Conservation (phyloP, 2,888 invertebrate genomes). For the Epinotia brunnichana region DNA sequence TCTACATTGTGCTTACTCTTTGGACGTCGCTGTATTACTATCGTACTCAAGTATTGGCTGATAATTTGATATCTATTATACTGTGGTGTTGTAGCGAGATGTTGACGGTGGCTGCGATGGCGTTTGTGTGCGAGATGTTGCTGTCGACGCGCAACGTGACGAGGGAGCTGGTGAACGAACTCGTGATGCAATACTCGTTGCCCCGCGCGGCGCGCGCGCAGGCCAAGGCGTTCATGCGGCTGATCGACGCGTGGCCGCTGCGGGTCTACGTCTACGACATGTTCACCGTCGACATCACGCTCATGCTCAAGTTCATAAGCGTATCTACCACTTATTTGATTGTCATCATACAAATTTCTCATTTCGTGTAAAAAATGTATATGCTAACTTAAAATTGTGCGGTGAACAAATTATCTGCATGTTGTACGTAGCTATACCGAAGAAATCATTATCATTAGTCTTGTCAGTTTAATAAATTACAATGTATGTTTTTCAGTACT, state of each 20-base stretch:
- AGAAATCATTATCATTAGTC: neutral
- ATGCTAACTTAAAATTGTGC: neutral
- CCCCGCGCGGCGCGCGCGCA: conserved; percentile 63
- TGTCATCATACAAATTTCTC: conserved; percentile 43
- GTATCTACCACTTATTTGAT: conserved; percentile 42
- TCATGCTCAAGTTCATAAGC: conserved; percentile 43
- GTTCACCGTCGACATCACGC: conserved; percentile 40
- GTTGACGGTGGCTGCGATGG: conserved; percentile 57
- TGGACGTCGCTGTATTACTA: conserved; percentile 63
- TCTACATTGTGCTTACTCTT: conserved; percentile 62
- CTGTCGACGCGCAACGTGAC: conserved; percentile 57
- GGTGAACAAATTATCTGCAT: neutral
- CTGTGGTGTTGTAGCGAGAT: conserved; percentile 59
- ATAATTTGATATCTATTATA: conserved; percentile 53
- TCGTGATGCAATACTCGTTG: conserved; percentile 68
- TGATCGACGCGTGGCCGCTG: conserved; percentile 67
- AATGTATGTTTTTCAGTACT: neutral
- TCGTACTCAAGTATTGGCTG: conserved; percentile 49
- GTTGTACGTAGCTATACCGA: neutral
- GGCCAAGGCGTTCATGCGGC: conserved; percentile 69
- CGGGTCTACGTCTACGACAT: conserved; percentile 44
- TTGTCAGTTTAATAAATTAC: neutral
- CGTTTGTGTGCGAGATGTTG: conserved; percentile 62
- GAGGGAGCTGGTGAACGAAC: conserved; percentile 63
- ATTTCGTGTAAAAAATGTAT: conserved; percentile 28